phyloP scores from a whole-genome alignment of 2,113 vertebrate genomes.

The Plotosus lineatus region DNA sequence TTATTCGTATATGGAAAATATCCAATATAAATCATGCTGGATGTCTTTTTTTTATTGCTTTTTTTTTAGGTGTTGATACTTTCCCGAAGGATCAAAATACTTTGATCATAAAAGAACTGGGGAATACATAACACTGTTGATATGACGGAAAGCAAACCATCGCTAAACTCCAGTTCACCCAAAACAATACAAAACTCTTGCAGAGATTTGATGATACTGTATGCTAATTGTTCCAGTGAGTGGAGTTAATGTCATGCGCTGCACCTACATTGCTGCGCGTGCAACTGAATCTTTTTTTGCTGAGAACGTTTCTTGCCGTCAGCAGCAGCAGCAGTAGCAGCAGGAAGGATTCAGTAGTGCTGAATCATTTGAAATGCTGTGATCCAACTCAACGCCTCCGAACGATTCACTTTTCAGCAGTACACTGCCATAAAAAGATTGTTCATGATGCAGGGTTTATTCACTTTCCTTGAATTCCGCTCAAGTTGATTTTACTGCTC shows the following conservation, averaged over 20 bases:
- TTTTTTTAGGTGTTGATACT: neutral
- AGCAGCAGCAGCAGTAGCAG: neutral
- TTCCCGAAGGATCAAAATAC: neutral
- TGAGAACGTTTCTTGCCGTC: slow-evolving; percentile 5
- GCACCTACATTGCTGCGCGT: neutral
- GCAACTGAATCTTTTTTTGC: neutral
- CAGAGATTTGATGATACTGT: neutral
- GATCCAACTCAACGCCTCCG: neutral
- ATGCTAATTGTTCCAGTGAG: neutral
- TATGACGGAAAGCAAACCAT: neutral
- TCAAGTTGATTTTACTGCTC: neutral
- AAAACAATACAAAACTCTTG: neutral
- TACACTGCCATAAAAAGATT: neutral
- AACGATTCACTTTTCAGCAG: slow-evolving; percentile 2
- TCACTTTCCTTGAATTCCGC: neutral
- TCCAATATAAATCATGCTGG: neutral
- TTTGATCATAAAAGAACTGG: neutral
- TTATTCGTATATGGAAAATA: neutral
- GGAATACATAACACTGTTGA: neutral
- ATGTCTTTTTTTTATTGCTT: neutral
- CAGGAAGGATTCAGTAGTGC: neutral
- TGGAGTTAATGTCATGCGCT: neutral
- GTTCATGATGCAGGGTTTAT: neutral
- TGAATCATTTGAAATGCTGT: neutral
- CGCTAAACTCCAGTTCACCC: neutral